phyloP scores from a whole-genome alignment of 1,140 invertebrate genomes.

The Rhagoletis zephyria region DNA sequence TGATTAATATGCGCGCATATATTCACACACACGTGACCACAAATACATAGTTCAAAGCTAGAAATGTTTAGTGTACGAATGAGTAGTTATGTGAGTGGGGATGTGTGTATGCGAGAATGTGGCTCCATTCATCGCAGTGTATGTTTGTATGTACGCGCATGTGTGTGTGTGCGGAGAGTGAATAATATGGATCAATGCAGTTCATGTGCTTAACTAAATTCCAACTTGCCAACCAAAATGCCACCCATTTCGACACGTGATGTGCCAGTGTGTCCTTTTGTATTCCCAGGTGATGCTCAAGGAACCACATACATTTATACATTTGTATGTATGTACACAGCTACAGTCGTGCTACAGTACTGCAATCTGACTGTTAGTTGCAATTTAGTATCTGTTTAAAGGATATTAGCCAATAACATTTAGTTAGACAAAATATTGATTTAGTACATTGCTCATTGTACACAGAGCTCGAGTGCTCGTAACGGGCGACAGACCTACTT shows the following conservation, averaged over 20 bases:
- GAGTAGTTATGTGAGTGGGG: not conserved
- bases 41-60: not conserved
- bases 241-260: constrained; percentile 34
- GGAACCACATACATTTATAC: not conserved
- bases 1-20: constrained; percentile 44
- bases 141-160: no score
- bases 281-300: not conserved
- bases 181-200: constrained; percentile 21
- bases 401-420: constrained; percentile 37
- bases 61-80: not conserved
- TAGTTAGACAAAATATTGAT: constrained; percentile 42
- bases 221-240: constrained; percentile 12
- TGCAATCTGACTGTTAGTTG: not conserved
- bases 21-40: not conserved
- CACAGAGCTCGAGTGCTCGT: not conserved
- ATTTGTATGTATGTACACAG: not conserved
- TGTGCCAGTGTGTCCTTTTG: no score
- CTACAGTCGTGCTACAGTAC: not conserved
- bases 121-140: no score
- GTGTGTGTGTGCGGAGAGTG: no score
- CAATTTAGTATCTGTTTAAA: constrained; percentile 42
- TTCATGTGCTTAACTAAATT: constrained; percentile 38
- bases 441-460: constrained; percentile 23
- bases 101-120: no score
- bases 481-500: no score